A percentile compares a stretch with the other conserved stretches of the same genome.
phyloP scores from a whole-genome alignment of 2,888 invertebrate genomes.

The Perdita meconis region DNA sequence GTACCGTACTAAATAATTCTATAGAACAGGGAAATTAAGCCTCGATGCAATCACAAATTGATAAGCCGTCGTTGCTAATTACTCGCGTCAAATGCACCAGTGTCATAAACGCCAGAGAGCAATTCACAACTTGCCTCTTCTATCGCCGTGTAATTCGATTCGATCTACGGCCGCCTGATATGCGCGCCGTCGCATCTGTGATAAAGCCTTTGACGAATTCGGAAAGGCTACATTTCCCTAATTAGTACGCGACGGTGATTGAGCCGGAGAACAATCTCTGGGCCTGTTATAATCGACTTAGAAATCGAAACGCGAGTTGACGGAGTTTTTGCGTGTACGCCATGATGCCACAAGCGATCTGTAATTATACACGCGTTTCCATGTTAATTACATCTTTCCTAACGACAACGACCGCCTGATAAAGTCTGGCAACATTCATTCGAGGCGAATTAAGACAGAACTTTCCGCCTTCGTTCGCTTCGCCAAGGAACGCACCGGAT shows the following conservation, averaged over 20 bases:
- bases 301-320: background rate
- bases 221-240: background rate
- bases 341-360: background rate
- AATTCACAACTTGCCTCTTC: background rate
- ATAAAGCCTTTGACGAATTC: constrained; percentile 22
- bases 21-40: constrained; percentile 6
- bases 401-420: background rate
- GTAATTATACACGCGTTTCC: constrained; percentile 14
- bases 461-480: background rate
- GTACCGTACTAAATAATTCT: background rate
- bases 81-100: constrained; percentile 21
- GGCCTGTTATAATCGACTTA: constrained; percentile 24
- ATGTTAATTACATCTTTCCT: constrained; percentile 16
- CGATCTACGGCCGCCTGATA: constrained; percentile 5
- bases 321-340: background rate
- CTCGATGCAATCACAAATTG: background rate
- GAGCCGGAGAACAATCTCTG: background rate
- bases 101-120: background rate
- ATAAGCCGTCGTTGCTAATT: constrained; percentile 30
- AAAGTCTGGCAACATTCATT: background rate
- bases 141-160: constrained; percentile 21
- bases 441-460: background rate
- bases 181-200: background rate
- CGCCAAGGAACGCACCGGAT: background rate
- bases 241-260: constrained; percentile 40